Evolutionary conservation across 2,113 vertebrate species (phyloP).

Genomic region (Cacatua alba): DNA sequence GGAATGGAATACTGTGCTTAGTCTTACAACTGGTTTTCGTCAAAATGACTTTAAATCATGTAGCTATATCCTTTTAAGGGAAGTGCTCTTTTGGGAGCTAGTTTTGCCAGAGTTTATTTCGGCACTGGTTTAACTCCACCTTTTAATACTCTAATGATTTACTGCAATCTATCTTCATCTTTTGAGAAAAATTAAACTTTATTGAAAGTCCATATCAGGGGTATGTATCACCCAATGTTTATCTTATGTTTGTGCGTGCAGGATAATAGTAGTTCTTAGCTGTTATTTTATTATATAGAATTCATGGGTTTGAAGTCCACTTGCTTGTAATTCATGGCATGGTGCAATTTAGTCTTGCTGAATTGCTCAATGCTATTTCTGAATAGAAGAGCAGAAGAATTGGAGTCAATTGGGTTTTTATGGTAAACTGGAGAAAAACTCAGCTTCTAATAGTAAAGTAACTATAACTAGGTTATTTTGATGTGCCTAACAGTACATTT

Average conservation of each 20-base stretch:
- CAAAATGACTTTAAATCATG: slow-evolving; percentile 16
- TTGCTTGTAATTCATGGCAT: background rate
- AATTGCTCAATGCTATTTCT: background rate
- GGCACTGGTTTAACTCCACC: background rate
- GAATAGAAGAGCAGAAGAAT: background rate
- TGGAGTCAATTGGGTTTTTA: background rate
- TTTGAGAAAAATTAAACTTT: background rate
- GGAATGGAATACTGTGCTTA: background rate
- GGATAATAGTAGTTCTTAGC: background rate
- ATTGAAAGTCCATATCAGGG: background rate
- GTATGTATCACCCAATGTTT: background rate
- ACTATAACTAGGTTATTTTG: background rate
- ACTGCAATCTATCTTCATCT: background rate
- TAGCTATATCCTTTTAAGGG: background rate
- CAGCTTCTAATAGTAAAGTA: background rate
- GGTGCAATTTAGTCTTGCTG: background rate
- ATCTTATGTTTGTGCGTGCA: background rate
- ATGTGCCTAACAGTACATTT: background rate
- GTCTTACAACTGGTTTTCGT: background rate
- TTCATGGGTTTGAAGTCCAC: background rate
- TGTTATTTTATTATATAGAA: background rate
- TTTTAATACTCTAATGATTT: background rate
- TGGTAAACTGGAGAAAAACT: background rate
- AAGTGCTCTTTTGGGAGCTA: background rate
- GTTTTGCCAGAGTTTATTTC: background rate